Evolutionary conservation across 2,797 vertebrate species (phyloP).

Genomic region (Sebastes diaconus): DNA sequence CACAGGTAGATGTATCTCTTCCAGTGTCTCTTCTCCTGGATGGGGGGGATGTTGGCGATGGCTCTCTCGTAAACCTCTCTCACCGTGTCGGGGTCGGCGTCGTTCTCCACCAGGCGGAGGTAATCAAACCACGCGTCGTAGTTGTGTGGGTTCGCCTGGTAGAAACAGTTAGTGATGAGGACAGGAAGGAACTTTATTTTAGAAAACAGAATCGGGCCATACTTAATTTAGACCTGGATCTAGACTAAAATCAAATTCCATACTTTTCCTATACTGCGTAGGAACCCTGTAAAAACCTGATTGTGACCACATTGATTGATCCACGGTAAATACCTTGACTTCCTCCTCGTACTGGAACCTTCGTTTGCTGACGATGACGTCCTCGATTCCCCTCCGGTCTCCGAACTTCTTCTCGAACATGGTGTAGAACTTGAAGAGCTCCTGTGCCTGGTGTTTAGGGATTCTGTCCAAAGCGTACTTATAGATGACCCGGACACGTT

Average conservation of each 20-base stretch:
- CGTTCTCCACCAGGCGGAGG: slow-evolving; percentile 94
- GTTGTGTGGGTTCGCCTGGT: slow-evolving; percentile 95
- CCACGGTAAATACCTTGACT: slow-evolving; percentile 87
- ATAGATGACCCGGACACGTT: slow-evolving; percentile 96
- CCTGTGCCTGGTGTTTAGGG: slow-evolving; percentile 94
- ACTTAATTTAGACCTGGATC: no score
- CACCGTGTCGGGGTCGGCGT: slow-evolving; percentile 87
- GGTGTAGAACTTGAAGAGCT: slow-evolving; percentile 98
- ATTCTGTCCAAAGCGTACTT: slow-evolving; percentile 96
- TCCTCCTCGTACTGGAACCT: slow-evolving; percentile 99
- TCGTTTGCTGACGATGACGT: slow-evolving; percentile 97
- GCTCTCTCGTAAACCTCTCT: slow-evolving; percentile 96
- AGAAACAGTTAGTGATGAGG: background rate
- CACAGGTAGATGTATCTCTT: slow-evolving; percentile 97
- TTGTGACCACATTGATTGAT: background rate
- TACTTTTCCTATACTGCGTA: no score
- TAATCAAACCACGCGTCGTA: slow-evolving; percentile 99
- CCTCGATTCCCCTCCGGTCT: slow-evolving; percentile 95
- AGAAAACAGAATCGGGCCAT: no score
- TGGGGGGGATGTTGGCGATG: slow-evolving; percentile 93
- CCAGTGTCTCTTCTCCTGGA: slow-evolving; percentile 98
- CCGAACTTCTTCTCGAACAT: slow-evolving; percentile 99
- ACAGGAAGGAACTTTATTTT: background rate
- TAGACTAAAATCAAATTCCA: no score
- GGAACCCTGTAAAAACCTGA: background rate